Base-by-base conservation (phyloP, 2,888 invertebrate species). In the Thumatha senex region DNA sequence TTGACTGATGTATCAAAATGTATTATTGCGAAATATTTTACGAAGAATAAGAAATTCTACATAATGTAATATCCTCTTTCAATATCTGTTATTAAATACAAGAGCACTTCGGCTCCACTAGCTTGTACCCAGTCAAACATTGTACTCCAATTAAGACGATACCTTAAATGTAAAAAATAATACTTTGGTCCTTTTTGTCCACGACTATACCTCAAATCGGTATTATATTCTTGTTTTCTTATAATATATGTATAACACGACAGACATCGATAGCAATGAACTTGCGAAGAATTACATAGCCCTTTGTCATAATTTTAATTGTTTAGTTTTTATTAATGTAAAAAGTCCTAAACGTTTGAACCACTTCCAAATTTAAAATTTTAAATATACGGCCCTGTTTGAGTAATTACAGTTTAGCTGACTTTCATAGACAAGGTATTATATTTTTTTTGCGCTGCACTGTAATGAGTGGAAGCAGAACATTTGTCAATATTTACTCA, bases 151-250 rank as follows among this genome's bases (percentile, higher is more conserved):
- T 66, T 62, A 68, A 60, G 63, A 54, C 48, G 48, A 29, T 24
- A 31, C 45, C 62, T 64, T 64, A 63, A 61, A 64, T 63, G 65
- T 70, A 67, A 66, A 46, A 69, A 67, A 56, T 71, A 78, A 76
- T 78, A 78, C 75, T 79, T 82, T 82, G 82, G 82, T 82, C 82
- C 82, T 72, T 74, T 74, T 70, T 67, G 57, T 67, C 74, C 66
- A 74, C 70, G 73, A 72, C 58, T 63, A 71, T 73, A 69, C 63
- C 69, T 60, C 5, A 4, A 24, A 5, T 24, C 18, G 18, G 18
- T 24, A 24, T n/a, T 4, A 24, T 24, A 24, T 24, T 24, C 18
- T n/a, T 24, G 18, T 5, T 24, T 4, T 5, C 18, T 24, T 24
- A 24, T n/a, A n/a, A n/a, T n/a, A n/a, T n/a, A n/a, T 61, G 47